Conservation (phyloP, 37 sponge, comb jelly and placozoan species). For the Diacarnus erythraeanus region DNA sequence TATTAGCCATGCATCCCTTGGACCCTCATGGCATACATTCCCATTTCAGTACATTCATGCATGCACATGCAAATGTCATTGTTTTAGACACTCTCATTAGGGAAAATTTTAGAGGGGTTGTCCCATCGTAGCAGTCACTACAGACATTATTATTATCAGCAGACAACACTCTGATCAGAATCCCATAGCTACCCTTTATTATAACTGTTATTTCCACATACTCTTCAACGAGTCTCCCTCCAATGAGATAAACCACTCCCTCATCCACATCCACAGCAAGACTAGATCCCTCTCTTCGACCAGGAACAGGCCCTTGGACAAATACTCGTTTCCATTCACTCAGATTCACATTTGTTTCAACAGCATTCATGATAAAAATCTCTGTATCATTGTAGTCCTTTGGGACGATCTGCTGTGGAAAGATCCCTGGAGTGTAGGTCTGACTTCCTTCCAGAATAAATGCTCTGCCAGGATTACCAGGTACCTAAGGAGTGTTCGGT, state of each 20-base stretch:
- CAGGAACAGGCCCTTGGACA: neutral
- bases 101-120: no score
- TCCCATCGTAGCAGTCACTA: no score
- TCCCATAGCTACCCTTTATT: no score
- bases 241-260: constrained; percentile 40
- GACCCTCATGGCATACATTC: no score
- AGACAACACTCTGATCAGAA: no score
- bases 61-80: no score
- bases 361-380: neutral
- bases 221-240: constrained; percentile 42
- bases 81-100: no score
- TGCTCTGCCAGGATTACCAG: neutral
- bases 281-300: neutral
- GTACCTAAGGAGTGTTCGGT: neutral
- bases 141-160: no score
- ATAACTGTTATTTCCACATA: constrained; percentile 1
- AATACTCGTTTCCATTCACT: constrained; percentile 4
- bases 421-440: constrained; percentile 19
- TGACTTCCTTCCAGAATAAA: constrained; percentile 15
- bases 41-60: no score
- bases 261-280: neutral
- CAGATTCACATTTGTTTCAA: neutral
- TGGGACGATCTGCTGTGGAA: constrained; percentile 17
- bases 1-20: neutral
- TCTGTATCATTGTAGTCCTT: constrained; percentile 3